Base-by-base conservation (phyloP, 2,797 vertebrate genomes). In the Pangasius mekongensis region DNA sequence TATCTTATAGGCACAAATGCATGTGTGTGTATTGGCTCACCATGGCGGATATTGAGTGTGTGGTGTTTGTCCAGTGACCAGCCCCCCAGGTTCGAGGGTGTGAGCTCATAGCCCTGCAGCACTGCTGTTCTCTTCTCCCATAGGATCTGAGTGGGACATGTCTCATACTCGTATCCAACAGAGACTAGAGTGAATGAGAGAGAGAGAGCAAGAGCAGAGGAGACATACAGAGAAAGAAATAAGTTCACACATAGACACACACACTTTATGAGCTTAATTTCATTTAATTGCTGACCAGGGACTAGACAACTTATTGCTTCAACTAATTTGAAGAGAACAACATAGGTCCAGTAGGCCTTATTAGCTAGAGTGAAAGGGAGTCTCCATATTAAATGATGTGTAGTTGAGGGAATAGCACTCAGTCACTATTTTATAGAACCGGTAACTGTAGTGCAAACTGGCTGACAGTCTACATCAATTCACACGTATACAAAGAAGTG, bases 51-150 rank as follows among this genome's bases (percentile, higher is more conserved):
- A 47, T 98, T 97, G 86, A 98, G 96, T 24, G 96, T 94, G 84
- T 98, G 97, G 86, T 98, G 97, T 89, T 97, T 97, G 92, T 98
- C 97, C 93, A 97, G 93, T 43, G 97, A 97, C 97, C 97, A 98
- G 69, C 97, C 96, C 1, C 97, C 97, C 33, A 98, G 94, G 93
- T 97, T 97, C 66, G 97, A 97, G 9, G 97, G 97, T 83, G 97
- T 97, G 92, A 98, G 95, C 92, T 98, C 97, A 81, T 97, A 98
- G 30, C 97, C 97, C 92, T 98, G 97, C 73, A 98, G 95, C 71
- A 96, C 90, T 0, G 96, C 95, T 4, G 96, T 97, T 91, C 97
- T 96, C 91, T 97, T 97, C 94, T 98, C 97, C 97, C 97, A 98
- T 9, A 97, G 94, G 91, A 97, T 96, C 85, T 97, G 95, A 86